Evolutionary conservation across 2,888 invertebrate species (phyloP).

Genomic region (Eurytoma adleriae): DNA sequence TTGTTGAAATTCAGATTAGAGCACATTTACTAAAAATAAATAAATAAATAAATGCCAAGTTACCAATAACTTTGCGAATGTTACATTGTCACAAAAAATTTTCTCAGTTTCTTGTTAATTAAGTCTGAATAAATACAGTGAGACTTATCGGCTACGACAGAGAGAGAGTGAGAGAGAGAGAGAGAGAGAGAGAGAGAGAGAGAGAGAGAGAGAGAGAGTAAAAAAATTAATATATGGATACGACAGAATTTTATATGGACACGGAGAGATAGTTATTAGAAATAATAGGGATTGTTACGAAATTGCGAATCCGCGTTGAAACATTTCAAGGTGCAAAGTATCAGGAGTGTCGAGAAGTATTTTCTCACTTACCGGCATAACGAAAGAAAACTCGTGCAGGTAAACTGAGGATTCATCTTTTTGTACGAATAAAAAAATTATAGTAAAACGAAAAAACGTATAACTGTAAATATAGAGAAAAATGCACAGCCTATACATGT

Average conservation of each 20-base stretch:
- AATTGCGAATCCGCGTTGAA: conserved; percentile 49
- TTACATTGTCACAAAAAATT: conserved; percentile 50
- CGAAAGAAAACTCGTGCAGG: conserved; percentile 33
- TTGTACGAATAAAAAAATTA: conserved; percentile 58
- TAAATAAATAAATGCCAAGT: conserved; percentile 42
- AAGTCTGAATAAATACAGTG: conserved; percentile 50
- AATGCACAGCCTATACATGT: conserved; percentile 69
- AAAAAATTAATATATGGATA: conserved; percentile 46
- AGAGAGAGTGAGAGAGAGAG: conserved; percentile 14
- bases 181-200: conserved; percentile 4
- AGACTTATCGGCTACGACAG: conserved; percentile 41
- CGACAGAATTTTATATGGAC: conserved; percentile 58
- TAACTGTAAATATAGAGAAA: conserved; percentile 61
- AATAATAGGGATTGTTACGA: conserved; percentile 49
- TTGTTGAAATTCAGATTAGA: conserved; percentile 37
- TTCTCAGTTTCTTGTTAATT: conserved; percentile 51
- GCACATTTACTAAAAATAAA: conserved; percentile 47
- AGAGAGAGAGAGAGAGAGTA: conserved; percentile 1
- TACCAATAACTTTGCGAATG: conserved; percentile 52
- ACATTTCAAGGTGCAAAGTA: conserved; percentile 48
- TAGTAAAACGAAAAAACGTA: conserved; percentile 49
- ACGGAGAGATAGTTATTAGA: conserved; percentile 45
- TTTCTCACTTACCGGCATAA: conserved; percentile 46
- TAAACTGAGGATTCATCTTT: conserved; percentile 58
- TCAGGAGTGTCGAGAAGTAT: conserved; percentile 42